Evolutionary conservation across 2,797 vertebrate species (phyloP), one percentile per base, ranked within the genome.

Genomic region (Hapalemur alaotrensis): DNA sequence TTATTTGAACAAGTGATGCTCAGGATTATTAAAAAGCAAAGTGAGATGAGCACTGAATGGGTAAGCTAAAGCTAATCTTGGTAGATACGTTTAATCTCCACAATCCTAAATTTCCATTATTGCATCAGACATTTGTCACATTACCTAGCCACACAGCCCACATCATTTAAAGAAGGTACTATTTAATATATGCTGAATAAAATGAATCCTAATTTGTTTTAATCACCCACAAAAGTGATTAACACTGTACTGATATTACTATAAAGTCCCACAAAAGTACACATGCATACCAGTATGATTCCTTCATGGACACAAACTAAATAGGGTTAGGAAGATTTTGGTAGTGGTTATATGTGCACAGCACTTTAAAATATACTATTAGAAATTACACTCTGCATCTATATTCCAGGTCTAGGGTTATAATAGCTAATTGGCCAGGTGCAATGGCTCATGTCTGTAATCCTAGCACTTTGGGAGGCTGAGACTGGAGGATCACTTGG

Each of bases 21-120:
- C 52, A 85, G 12, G 17, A 76, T 81, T 84, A 70, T 18, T 95
- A 84, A 73, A 63, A 81, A 89, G 30, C 57, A 93, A 95, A 97
- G 2, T n/a, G 30, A 72, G 59, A 50, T 65, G 48, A 94, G 35
- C 25, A 69, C 0, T 89, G 41, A 86, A 88, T 63, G 30, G 50
- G 11, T 48, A 69, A 15, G 81, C 84, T 80, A 85, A 81, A 78
- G 52, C 41, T 95, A 52, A 96, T 52, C 85, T 92, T 88, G 63
- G 30, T 52, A 95, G 28, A 52, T 38, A 25, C 12, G 0, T 46
- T 88, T 88, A 59, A 20, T 63, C 15, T 43, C n/a, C 43, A 81
- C 25, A 69, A 69, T 67, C 41, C 73, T 93, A 79, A 82, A 28
- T 72, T 46, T 92, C 14, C 7, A 69, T 25, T 50, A 59, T 46